Percentiles rank a stretch among this genome's conserved stretches.
Conservation (phyloP, 2,888 invertebrate species). For the Melinaea marsaeus region DNA sequence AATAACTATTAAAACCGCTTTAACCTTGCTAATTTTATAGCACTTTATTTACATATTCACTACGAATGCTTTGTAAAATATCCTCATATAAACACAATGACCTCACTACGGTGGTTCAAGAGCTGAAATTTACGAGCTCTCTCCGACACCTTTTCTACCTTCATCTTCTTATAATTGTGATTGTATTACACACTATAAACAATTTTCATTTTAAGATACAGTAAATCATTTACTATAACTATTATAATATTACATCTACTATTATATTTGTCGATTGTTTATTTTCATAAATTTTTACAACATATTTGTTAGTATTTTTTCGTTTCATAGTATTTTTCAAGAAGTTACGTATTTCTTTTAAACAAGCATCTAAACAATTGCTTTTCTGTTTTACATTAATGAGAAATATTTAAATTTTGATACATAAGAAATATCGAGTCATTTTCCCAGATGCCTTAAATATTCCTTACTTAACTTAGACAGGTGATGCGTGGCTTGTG, state of each 20-base stretch:
- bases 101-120: constrained; percentile 25
- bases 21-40: background rate
- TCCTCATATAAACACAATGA: constrained; percentile 29
- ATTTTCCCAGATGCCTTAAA: constrained; percentile 2
- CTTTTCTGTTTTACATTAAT: too few relatives aligned
- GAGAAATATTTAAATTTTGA: too few relatives aligned
- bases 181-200: constrained; percentile 15
- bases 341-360: too few relatives aligned
- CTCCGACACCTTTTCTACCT: constrained; percentile 23
- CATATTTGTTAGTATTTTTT: too few relatives aligned
- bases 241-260: background rate
- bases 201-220: background rate
- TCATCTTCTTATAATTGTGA: constrained; percentile 15
- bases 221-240: background rate
- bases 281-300: too few relatives aligned
- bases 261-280: background rate
- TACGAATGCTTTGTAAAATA: constrained; percentile 17
- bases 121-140: constrained; percentile 29
- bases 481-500: constrained; percentile 24
- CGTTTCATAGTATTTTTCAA: too few relatives aligned
- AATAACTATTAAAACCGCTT: too few relatives aligned
- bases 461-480: constrained; percentile 16
- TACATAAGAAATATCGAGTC: too few relatives aligned
- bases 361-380: too few relatives aligned
- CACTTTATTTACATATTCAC: background rate